Evolutionary conservation across 2,888 invertebrate species (phyloP), one percentile per base, ranked within the genome.

Genomic region (Sthenelais limicola): DNA sequence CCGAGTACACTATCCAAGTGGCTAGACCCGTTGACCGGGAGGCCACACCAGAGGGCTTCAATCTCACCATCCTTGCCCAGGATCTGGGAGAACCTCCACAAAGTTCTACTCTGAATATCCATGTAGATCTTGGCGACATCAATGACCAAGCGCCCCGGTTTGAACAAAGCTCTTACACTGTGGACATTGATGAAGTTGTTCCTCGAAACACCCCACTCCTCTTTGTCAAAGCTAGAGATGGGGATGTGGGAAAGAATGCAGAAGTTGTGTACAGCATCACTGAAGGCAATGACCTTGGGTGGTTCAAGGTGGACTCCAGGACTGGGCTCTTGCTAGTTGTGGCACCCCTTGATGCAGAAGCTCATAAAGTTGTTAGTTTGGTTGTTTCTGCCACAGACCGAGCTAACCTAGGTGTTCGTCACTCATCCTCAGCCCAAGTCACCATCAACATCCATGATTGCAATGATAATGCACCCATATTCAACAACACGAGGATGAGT

Each of bases 401-500:
- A 84, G 94, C 94, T 0, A 93, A 94, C 85, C 92, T 92, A 0
- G 94, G 94, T 1, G 92, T 93, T 18, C 90, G 95, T 66, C 93
- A 94, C 82, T 94, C 94, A 85, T 94, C 94, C 3, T 94, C 95
- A 89, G 80, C 86, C 12, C 80, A 81, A 47, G 94, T 98, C 0
- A 94, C 94, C 89, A 92, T 98, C 68, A 92, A 93, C 82, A 92
- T 98, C 3, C 89, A 93, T 70, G 97, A 97, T 88, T 93, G 94
- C 70, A 98, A 98, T 88, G 97, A 98, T 88, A 97, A 97, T 88
- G 94, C 95, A 83, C 97, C 97, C 0, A 90, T 93, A 68, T 97
- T 97, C 86, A 93, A 94, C 69, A 79, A 80, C 32, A 77, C 79
- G 7, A 76, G 79, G 54, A 77, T 77, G 28, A 78, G 81, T 18